These are phyloP conservation scores for Papilio polyxenes DNA, from an alignment of 1,140 invertebrate genomes.

Conservation along the genomic window DNA sequence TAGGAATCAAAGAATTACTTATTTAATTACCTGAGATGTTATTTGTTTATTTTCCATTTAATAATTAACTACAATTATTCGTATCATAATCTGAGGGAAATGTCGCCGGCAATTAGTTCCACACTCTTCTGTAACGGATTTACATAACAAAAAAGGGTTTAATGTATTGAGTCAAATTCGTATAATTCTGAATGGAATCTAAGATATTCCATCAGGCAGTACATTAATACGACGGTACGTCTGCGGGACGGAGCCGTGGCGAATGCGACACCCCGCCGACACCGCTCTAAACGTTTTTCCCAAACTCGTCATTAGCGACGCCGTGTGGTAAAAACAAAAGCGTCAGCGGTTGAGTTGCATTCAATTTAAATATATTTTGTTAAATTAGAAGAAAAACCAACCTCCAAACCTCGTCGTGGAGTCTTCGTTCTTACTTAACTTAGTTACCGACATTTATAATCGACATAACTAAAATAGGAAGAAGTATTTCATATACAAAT, in stretches of 20 bases:
- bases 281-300: constrained; percentile 65
- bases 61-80: not conserved
- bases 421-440: too few species aligned
- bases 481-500: too few species aligned
- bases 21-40: too few species aligned
- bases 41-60: too few species aligned
- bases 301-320: constrained; percentile 66
- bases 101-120: not conserved
- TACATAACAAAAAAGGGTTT: not conserved
- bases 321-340: constrained; percentile 41
- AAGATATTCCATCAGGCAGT: not conserved
- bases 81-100: not conserved
- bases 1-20: too few species aligned
- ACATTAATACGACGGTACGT: constrained; percentile 39
- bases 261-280: constrained; percentile 45
- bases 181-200: constrained; percentile 1
- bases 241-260: constrained; percentile 43
- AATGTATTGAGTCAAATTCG: not conserved
- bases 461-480: too few species aligned
- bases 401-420: too few species aligned
- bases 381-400: not conserved
- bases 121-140: not conserved
- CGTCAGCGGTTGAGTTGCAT: not conserved
- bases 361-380: not conserved
- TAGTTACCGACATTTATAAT: too few species aligned